Evolutionary conservation across 2,888 invertebrate species (phyloP).

Genomic region (Polyommatus iphigenia): DNA sequence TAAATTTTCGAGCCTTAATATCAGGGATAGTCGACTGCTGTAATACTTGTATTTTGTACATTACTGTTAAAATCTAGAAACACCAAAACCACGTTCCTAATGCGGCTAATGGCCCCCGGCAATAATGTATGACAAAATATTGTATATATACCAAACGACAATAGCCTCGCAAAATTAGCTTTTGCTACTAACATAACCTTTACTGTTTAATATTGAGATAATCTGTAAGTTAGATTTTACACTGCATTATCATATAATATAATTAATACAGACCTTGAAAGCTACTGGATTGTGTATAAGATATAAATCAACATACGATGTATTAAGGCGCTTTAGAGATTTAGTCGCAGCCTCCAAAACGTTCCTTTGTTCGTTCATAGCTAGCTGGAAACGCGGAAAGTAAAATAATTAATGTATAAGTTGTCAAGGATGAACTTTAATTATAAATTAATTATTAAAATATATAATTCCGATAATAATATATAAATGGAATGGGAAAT

Average conservation of each 20-base stretch:
- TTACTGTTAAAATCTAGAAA: no score
- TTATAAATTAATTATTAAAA: no score
- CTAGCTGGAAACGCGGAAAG: conserved; percentile 53
- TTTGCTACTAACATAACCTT: background rate
- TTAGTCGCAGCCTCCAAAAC: conserved; percentile 54
- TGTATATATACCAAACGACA: no score
- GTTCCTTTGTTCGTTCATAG: conserved; percentile 52
- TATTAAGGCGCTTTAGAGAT: conserved; percentile 70
- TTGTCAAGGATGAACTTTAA: no score
- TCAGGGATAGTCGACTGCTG: background rate
- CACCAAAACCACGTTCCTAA: no score
- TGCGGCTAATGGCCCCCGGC: background rate
- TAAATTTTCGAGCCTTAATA: background rate
- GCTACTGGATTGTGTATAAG: conserved; percentile 77
- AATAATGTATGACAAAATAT: background rate
- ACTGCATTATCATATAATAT: no score
- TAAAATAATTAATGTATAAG: background rate
- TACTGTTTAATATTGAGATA: background rate
- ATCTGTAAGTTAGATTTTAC: background rate
- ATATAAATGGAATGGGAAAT: background rate
- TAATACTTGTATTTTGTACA: no score
- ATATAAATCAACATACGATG: conserved; percentile 78
- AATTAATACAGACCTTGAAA: conserved; percentile 51
- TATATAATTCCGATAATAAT: background rate
- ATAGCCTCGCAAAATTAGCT: background rate